Evolutionary conservation across 2,797 vertebrate species (phyloP).

Genomic region (Poliocrania exsul): DNA sequence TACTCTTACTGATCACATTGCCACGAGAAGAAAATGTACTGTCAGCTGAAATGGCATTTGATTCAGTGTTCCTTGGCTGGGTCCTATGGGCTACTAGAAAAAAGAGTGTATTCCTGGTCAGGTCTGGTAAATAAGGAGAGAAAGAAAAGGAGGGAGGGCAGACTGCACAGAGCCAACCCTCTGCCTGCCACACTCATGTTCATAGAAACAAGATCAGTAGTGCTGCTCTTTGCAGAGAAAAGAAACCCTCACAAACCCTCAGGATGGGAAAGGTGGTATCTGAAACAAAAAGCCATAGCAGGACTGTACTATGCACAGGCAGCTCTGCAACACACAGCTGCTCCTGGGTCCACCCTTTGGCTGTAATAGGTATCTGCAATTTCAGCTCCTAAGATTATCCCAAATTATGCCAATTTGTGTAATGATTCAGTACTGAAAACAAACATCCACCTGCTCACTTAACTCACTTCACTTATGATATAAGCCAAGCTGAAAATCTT

Average conservation of each 20-base stretch:
- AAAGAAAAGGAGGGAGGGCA: not conserved
- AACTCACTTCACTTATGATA: not conserved
- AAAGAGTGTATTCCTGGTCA: not conserved
- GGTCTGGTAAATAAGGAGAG: not conserved
- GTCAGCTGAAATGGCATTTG: not conserved
- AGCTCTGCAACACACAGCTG: not conserved
- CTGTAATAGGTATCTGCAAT: not conserved
- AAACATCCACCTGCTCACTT: not conserved
- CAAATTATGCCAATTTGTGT: not conserved
- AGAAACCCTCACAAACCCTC: not conserved
- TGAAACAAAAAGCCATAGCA: not conserved
- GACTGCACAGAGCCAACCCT: not conserved
- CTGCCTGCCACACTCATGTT: not conserved
- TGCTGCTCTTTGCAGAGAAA: not conserved
- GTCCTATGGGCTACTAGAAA: not conserved
- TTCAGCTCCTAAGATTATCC: not conserved
- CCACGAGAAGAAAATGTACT: not conserved
- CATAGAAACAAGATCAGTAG: not conserved
- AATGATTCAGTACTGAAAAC: not conserved
- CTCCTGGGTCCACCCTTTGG: not conserved
- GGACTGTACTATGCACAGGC: not conserved
- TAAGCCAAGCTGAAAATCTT: constrained; percentile 8
- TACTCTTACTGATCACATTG: not conserved
- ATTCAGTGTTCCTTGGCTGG: not conserved
- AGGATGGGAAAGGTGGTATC: not conserved